Evolutionary conservation across 2,888 invertebrate species (phyloP), one percentile per base, ranked within the genome.

Genomic region (Fragum sueziense): DNA sequence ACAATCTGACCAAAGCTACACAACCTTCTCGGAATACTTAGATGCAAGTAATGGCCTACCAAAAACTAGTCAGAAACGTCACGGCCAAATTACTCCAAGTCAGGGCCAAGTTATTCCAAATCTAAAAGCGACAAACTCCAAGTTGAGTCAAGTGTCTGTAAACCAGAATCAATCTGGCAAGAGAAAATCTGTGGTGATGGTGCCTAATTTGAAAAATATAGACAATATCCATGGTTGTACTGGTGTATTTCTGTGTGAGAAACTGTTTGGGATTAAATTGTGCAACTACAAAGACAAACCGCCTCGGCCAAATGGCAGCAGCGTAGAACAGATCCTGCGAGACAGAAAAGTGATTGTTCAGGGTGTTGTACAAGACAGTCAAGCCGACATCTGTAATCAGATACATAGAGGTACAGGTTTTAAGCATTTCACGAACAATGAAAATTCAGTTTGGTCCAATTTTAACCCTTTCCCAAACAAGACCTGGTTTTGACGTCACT

Each of bases 371-470:
- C 74, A 80, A 9, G 86, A 87, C n/a, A 88, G 88, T 67, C 78
- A 85, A 51, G 88, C 90, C 25, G 86, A 89, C 67, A 80, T 82
- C 25, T 88, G 84, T 72, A 86, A 86, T 0, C 85, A 86, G 59
- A 86, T 90, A 68, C 87, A 88, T 65, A 89, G 89, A 88, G 90
- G 90, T 90, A 81, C 62, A 77, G n/a, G n/a, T n/a, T n/a, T n/a
- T n/a, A n/a, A n/a, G n/a, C n/a, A n/a, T n/a, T n/a, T n/a, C n/a
- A n/a, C n/a, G n/a, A n/a, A n/a, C n/a, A n/a, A n/a, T n/a, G n/a
- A n/a, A n/a, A n/a, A n/a, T n/a, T n/a, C n/a, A n/a, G n/a, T n/a
- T n/a, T n/a, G n/a, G n/a, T n/a, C n/a, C n/a, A n/a, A n/a, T n/a
- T n/a, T n/a, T n/a, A n/a, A n/a, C n/a, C n/a, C n/a, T n/a, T n/a